phyloP scores from a whole-genome alignment of 2,888 invertebrate species.

The Crepidodera aurea region DNA sequence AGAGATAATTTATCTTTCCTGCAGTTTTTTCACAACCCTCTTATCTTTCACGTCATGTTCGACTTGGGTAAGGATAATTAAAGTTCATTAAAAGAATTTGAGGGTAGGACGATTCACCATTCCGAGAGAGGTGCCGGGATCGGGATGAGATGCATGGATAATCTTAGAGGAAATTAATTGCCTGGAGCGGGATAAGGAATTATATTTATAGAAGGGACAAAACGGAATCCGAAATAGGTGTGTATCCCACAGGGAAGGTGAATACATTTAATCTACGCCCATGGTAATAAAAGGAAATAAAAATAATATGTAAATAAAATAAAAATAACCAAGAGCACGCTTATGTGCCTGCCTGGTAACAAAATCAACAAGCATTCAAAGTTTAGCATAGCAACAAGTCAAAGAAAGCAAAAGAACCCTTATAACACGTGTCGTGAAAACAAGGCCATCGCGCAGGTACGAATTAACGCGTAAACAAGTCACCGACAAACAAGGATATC shows the following conservation, averaged over 20 bases:
- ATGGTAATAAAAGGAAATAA: too few relatives aligned
- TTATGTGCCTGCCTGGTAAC: too few relatives aligned
- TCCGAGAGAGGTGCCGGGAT: conserved; percentile 57
- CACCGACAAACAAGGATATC: too few relatives aligned
- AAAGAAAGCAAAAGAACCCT: too few relatives aligned
- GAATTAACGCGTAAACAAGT: too few relatives aligned
- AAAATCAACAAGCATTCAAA: too few relatives aligned
- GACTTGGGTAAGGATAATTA: conserved; percentile 64
- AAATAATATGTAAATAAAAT: too few relatives aligned
- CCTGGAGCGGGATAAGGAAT: conserved; percentile 42
- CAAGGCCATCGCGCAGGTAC: too few relatives aligned
- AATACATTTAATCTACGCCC: too few relatives aligned
- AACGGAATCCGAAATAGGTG: conserved; percentile 32
- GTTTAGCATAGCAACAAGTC: too few relatives aligned
- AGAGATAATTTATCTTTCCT: conserved; percentile 27
- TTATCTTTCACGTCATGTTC: conserved; percentile 54
- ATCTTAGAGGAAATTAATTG: conserved; percentile 64
- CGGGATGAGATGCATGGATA: conserved; percentile 57
- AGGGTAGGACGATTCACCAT: conserved; percentile 29
- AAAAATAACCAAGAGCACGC: too few relatives aligned
- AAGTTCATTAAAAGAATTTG: conserved; percentile 64
- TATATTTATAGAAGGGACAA: background rate
- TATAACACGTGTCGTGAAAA: too few relatives aligned
- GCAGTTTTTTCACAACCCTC: conserved; percentile 30
- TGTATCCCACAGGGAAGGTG: background rate